Base-by-base conservation (phyloP, 2,113 vertebrate genomes). In the Malaclemys terrapin region DNA sequence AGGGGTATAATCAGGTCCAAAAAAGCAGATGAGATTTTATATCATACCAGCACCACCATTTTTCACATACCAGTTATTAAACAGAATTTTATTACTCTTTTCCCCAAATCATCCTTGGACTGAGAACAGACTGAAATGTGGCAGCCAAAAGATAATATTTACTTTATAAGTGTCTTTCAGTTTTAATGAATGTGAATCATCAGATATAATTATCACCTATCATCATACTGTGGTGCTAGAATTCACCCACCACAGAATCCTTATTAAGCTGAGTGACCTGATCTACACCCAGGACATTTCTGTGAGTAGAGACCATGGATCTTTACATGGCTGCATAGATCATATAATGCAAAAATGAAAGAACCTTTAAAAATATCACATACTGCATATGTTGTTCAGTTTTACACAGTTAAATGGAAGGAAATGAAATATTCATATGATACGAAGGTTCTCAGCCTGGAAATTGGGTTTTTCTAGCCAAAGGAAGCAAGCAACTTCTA, bases 401-500 rank as follows among this genome's bases (percentile, higher is more conserved):
- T 89, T 91, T 87, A 97, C 97, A 96, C 3, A 17, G 91, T 97
- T 97, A 95, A 97, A 96, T 82, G 54, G 84, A 95, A 84, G 91
- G 93, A 98, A 98, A 98, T 98, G 90, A 96, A 97, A 97, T 97
- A 98, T 97, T 98, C 97, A 96, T 96, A 89, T 1, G 16, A 88
- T 92, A 95, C 90, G 91, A 97, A 96, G 87, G 83, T 95, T 97
- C 65, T 85, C 91, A 94, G 93, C 57, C 92, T 98, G 95, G 94
- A 98, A 97, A 96, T 94, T 97, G 85, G 79, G 90, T 94, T 98
- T 98, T 95, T 95, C 82, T 96, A 98, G 96, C 97, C 97, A 98
- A 98, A 97, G 96, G 97, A 98, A 98, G 96, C 91, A 97, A 97
- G 85, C 17, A 93, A 78, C 93, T 91, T 97, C 95, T 97, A 87